Conservation (phyloP, 1,140 invertebrate genomes). For the Drosophila miranda region DNA sequence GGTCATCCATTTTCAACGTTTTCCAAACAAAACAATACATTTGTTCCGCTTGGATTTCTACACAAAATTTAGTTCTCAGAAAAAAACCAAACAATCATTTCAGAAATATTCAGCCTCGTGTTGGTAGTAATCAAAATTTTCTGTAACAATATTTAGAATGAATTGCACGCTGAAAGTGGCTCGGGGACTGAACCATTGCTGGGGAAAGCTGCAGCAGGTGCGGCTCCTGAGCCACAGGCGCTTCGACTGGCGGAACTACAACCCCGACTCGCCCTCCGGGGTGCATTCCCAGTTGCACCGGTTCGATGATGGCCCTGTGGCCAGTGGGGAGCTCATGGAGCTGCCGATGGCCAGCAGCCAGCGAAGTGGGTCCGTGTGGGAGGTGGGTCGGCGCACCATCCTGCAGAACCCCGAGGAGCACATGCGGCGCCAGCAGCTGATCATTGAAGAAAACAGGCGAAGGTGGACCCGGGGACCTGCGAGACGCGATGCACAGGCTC, state of each 20-base stretch:
- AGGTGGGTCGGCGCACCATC: not conserved
- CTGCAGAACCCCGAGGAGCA: conserved; percentile 29
- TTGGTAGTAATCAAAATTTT: not conserved
- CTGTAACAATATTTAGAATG: not conserved
- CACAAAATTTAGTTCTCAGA: conserved; percentile 1
- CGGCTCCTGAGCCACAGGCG: too few species aligned
- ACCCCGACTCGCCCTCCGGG: too few species aligned
- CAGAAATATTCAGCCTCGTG: not conserved
- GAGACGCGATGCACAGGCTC: too few species aligned
- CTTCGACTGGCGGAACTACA: too few species aligned
- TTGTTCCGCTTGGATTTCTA: conserved; percentile 3
- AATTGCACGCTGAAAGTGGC: not conserved
- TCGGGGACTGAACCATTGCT: not conserved
- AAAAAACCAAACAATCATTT: conserved; percentile 11
- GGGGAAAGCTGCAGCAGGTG: not conserved
- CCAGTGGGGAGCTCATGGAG: too few species aligned
- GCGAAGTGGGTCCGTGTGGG: not conserved
- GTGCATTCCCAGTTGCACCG: too few species aligned
- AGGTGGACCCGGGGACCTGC: conserved; percentile 6
- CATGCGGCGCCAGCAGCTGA: conserved; percentile 42
- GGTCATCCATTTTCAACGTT: too few species aligned
- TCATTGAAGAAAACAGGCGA: conserved; percentile 47
- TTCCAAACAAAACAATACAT: not conserved
- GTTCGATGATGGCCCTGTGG: too few species aligned
- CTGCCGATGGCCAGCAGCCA: too few species aligned